Evolutionary conservation across 2,888 invertebrate species (phyloP).

Genomic region (Tipula helvola): DNA sequence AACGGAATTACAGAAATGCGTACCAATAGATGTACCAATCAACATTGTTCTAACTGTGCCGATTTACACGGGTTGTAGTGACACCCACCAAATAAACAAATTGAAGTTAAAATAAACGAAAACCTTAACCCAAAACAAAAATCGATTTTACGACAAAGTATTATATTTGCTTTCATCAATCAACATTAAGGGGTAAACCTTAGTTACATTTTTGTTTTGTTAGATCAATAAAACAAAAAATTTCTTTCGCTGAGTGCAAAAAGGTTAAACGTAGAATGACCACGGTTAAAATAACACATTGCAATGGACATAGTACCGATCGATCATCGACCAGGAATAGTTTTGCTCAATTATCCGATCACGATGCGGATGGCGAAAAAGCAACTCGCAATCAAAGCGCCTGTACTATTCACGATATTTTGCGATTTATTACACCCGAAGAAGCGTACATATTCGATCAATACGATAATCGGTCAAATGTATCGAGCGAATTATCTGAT

Average conservation of each 20-base stretch:
- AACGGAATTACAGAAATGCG: too few relatives aligned
- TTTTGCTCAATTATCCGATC: not conserved
- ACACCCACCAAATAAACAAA: too few relatives aligned
- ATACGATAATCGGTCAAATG: not conserved
- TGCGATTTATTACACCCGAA: not conserved
- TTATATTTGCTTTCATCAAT: not conserved
- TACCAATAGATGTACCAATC: too few relatives aligned
- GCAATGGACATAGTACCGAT: not conserved
- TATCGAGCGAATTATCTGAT: not conserved
- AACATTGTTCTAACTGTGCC: too few relatives aligned
- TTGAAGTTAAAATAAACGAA: too few relatives aligned
- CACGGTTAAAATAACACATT: not conserved
- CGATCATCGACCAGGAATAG: not conserved
- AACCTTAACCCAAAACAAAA: too few relatives aligned
- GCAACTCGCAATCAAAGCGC: not conserved
- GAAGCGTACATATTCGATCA: conserved; percentile 8
- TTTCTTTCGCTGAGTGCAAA: not conserved
- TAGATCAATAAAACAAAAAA: not conserved
- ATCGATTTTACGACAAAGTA: too few relatives aligned
- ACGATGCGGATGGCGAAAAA: not conserved
- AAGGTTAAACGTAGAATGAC: not conserved
- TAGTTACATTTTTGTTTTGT: not conserved
- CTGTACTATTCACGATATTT: not conserved
- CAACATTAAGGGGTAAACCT: not conserved
- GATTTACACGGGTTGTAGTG: too few relatives aligned